Percentiles rank a stretch among this genome's conserved stretches.
Evolutionary conservation across 2,797 vertebrate genomes (phyloP).

Genomic region (Champsocephalus gunnari): DNA sequence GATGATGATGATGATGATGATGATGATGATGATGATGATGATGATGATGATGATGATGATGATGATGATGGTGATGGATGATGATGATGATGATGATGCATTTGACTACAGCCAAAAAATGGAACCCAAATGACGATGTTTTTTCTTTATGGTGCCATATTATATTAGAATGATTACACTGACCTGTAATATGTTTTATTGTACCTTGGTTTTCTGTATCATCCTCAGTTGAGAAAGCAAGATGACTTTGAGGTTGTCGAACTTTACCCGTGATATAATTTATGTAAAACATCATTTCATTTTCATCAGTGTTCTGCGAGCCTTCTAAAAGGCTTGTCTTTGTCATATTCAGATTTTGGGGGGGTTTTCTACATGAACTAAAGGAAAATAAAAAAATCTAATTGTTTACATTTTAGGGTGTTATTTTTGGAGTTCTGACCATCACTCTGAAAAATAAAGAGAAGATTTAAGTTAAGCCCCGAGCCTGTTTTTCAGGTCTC

Average conservation of each 20-base stretch:
- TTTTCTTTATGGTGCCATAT: conserved; percentile 4
- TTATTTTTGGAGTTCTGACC: background rate
- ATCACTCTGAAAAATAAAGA: background rate
- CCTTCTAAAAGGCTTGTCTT: background rate
- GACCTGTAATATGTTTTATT: background rate
- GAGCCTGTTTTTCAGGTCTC: no score
- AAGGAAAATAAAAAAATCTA: background rate
- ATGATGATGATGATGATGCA: background rate
- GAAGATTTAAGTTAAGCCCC: background rate
- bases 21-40: no score
- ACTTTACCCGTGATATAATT: background rate
- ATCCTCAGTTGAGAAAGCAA: background rate
- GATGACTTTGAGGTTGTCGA: background rate
- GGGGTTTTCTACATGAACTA: background rate
- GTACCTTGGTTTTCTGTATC: background rate
- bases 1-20: no score
- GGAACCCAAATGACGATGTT: background rate
- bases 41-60: no score
- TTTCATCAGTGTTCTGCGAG: background rate
- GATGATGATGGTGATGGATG: no score
- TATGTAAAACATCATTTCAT: no score
- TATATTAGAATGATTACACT: background rate
- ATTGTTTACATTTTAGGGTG: background rate
- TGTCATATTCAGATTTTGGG: background rate
- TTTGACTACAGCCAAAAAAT: conserved; percentile 20